Evolutionary conservation across 2,888 invertebrate genomes (phyloP).

Genomic region (Schrankia costaestrigalis): DNA sequence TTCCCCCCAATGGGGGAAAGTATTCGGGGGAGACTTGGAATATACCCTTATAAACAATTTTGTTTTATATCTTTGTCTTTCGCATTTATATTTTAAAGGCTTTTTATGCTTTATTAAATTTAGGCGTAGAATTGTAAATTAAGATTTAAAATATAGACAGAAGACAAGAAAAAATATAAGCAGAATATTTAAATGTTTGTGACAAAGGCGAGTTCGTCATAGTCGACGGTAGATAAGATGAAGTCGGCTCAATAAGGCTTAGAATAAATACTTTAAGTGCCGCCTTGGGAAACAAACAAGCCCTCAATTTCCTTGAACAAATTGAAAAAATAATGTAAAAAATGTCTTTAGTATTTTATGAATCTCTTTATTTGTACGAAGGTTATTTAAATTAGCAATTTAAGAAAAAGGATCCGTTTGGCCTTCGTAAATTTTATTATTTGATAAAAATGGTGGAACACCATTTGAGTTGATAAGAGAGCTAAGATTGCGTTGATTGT

Average conservation of each 20-base stretch:
- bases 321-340: conserved; percentile 44
- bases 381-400: conserved; percentile 15
- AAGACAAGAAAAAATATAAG: conserved; percentile 28
- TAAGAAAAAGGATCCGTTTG: conserved; percentile 2
- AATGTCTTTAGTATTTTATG: conserved; percentile 14
- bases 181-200: conserved; percentile 33
- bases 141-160: too few relatives aligned
- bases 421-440: too few relatives aligned
- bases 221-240: conserved; percentile 41
- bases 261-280: conserved; percentile 52
- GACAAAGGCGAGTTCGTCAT: conserved; percentile 34
- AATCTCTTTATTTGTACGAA: conserved; percentile 10
- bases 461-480: too few relatives aligned
- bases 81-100: too few relatives aligned
- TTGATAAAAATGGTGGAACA: too few relatives aligned
- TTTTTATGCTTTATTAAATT: too few relatives aligned
- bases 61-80: too few relatives aligned
- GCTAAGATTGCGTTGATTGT: too few relatives aligned
- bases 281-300: conserved; percentile 44
- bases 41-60: too few relatives aligned
- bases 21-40: too few relatives aligned
- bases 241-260: conserved; percentile 45
- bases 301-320: conserved; percentile 54
- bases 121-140: too few relatives aligned
- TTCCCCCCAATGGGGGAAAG: too few relatives aligned